Base-by-base conservation (phyloP, 2,113 vertebrate species). In the Triplophysa dalaica region DNA sequence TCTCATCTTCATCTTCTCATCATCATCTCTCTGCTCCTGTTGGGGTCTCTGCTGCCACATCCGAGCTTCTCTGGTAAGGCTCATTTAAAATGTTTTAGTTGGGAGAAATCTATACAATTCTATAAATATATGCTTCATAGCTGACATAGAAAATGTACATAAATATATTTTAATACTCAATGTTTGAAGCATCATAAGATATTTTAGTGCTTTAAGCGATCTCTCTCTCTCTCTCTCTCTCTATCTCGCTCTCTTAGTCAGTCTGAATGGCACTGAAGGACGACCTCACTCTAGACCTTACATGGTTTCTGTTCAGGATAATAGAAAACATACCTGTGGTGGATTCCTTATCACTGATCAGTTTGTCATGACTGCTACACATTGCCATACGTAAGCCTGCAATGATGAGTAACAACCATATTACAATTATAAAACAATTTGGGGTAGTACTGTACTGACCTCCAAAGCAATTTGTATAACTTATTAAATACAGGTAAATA, bases 351-450 rank as follows among this genome's bases (percentile, higher is more conserved):
- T 85, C 58, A 60, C 73, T 22, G 17, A 81, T 11, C 14, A 3
- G 17, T 85, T 78, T 33, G 81, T 85, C 38, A 61, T 85, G 74
- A 85, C 81, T 1, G 84, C 84, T 12, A 78, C 81, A 16, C 84
- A 85, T 26, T 81, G 81, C 58, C 16, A 7, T 0, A 8, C 19
- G 83, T 85, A 82, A 69, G 66, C 8, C 8, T 77, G 43, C 11
- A 8, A 19, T 29, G 22, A 64, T 17, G 7, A 63, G 4, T 16
- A 2, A 64, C 17, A 43, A 66, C n/a, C 29, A 38, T 38, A 19
- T 2, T 38, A 61, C 58, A 24, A 61, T 6, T n/a, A n/a, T 50
- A 45, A 1, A n/a, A 43, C 10, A 43, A 43, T 43, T 43, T 43
- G 7, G 41, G 29, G 29, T 29, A 29, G 29, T 29, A 43, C 65